phyloP scores from a whole-genome alignment of 2,113 vertebrate species.

The Alces alces region DNA sequence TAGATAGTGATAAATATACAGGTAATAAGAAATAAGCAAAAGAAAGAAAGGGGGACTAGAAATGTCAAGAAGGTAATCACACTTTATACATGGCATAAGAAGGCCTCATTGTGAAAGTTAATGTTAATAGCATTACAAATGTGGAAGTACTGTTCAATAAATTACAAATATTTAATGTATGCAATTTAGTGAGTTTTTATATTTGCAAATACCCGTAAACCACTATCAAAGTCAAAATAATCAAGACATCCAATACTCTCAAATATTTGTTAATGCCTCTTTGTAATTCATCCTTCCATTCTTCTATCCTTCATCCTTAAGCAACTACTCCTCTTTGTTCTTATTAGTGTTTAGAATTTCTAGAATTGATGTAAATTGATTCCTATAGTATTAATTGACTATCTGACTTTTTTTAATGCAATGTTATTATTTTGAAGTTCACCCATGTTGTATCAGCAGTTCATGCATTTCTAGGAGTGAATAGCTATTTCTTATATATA shows the following conservation, averaged over 20 bases:
- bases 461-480: not conserved
- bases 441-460: not conserved
- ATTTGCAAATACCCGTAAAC: not conserved
- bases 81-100: not conserved
- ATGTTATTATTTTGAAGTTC: not conserved
- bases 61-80: not conserved
- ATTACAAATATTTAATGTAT: not conserved
- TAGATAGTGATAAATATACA: not conserved
- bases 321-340: not conserved
- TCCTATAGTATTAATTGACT: not conserved
- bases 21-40: not conserved
- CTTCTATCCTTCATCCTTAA: not conserved
- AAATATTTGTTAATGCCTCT: not conserved
- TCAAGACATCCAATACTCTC: not conserved
- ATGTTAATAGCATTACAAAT: not conserved
- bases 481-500: not conserved
- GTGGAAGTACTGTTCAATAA: not conserved
- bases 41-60: not conserved
- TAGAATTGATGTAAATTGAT: not conserved
- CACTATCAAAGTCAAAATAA: not conserved
- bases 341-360: not conserved
- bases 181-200: not conserved
- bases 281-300: not conserved
- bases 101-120: not conserved
- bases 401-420: not conserved